Evolutionary conservation across 2,888 invertebrate species (phyloP).

Genomic region (Tenthredo mesomela): DNA sequence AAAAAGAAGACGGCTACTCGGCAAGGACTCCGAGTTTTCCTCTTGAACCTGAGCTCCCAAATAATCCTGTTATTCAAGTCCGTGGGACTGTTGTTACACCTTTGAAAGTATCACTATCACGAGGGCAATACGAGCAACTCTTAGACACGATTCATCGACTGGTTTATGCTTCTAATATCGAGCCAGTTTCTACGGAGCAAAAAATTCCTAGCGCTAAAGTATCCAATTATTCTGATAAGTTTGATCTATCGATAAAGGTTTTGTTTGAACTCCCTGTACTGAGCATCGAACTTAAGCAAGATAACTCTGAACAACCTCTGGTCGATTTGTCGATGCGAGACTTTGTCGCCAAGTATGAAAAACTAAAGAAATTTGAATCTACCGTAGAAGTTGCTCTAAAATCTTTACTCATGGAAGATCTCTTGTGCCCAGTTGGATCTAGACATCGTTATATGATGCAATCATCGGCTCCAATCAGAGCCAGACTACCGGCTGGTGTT

Average conservation of each 20-base stretch:
- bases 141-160: conserved; percentile 83
- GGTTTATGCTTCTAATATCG: conserved; percentile 71
- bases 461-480: conserved; percentile 80
- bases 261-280: conserved; percentile 87
- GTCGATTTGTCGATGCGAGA: conserved; percentile 92
- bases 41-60: conserved; percentile 64
- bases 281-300: conserved; percentile 88
- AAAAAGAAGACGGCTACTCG: conserved; percentile 74
- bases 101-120: conserved; percentile 90
- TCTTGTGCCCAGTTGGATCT: conserved; percentile 88
- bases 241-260: conserved; percentile 78
- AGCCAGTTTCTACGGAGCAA: conserved; percentile 71
- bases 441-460: conserved; percentile 92
- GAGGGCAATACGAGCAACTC: conserved; percentile 94
- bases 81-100: conserved; percentile 90
- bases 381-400: conserved; percentile 89
- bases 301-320: conserved; percentile 87
- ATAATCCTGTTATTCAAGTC: conserved; percentile 71
- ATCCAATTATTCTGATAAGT: conserved; percentile 68
- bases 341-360: conserved; percentile 88
- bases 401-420: conserved; percentile 94
- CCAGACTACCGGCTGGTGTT: conserved; percentile 68
- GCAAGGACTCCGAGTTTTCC: conserved; percentile 67
- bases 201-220: conserved; percentile 63
- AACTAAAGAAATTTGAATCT: conserved; percentile 85